Evolutionary conservation across 2,113 vertebrate genomes (phyloP).

Genomic region (Bubo bubo): DNA sequence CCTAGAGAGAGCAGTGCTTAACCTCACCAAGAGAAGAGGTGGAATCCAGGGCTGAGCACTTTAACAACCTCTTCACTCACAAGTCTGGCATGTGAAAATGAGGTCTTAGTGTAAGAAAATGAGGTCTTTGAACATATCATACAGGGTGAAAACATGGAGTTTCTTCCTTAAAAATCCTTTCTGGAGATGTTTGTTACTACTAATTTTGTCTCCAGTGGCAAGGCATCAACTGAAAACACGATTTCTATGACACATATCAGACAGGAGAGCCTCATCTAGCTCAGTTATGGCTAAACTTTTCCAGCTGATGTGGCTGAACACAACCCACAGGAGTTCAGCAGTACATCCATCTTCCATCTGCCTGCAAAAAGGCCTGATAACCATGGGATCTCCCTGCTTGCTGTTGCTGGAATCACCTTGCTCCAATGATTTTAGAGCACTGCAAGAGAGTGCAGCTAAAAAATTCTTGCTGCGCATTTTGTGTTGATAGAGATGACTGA

Average conservation of each 20-base stretch:
- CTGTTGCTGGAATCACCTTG: neutral
- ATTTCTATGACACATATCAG: neutral
- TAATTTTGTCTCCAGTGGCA: neutral
- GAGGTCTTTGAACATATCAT: neutral
- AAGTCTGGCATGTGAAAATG: neutral
- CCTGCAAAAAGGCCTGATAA: neutral
- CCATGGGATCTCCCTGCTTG: neutral
- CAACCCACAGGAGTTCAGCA: neutral
- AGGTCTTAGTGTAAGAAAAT: neutral
- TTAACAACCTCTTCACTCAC: neutral
- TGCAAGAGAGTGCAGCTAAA: neutral
- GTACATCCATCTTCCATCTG: neutral
- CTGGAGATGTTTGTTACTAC: neutral
- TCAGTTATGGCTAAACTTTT: neutral
- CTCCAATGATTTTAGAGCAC: neutral
- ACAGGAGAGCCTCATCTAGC: neutral
- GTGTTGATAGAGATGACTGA: neutral
- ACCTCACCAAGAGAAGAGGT: neutral
- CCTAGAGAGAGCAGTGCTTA: neutral
- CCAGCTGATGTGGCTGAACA: neutral
- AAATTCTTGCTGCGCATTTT: neutral
- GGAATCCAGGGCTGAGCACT: fast-evolving
- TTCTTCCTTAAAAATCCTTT: neutral
- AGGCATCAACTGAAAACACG: neutral
- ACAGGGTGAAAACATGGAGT: neutral